phyloP scores from a whole-genome alignment of 2,797 vertebrate species.

The Hafferia zeledoni region DNA sequence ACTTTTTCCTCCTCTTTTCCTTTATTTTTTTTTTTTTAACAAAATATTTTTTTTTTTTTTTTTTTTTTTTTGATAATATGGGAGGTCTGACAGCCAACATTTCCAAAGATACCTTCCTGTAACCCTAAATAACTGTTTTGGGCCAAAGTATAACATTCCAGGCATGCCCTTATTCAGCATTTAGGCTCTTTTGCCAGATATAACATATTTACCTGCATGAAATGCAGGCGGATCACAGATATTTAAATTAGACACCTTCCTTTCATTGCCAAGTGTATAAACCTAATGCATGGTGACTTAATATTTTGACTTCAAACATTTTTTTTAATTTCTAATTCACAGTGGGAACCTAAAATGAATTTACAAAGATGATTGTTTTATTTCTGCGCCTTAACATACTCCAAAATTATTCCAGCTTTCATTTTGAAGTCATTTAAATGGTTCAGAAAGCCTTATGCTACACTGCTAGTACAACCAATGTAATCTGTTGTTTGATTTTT shows the following conservation, averaged over 20 bases:
- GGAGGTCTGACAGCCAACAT: not conserved
- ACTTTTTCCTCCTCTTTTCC: fast-evolving
- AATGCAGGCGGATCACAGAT: not conserved
- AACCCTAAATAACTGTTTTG: not conserved
- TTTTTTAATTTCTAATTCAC: not conserved
- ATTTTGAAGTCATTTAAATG: not conserved
- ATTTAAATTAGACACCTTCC: not conserved
- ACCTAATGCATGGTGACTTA: not conserved
- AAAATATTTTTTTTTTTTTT: not conserved
- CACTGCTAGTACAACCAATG: not conserved
- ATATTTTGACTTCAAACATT: not conserved
- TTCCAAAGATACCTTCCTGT: not conserved
- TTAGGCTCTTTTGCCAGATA: not conserved
- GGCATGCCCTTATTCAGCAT: not conserved
- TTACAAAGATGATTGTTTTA: not conserved
- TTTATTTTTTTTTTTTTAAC: not conserved
- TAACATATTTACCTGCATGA: not conserved
- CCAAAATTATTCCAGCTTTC: not conserved
- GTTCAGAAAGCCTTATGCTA: not conserved
- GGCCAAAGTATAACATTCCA: not conserved
- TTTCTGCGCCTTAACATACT: not conserved
- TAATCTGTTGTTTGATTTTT: not conserved
- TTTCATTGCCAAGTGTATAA: not conserved
- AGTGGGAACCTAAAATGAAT: not conserved
- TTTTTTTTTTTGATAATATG: not conserved